These are phyloP conservation scores for Anoplius nigerrimus DNA, from an alignment of 2,888 invertebrate species.

Conservation along the genomic window DNA sequence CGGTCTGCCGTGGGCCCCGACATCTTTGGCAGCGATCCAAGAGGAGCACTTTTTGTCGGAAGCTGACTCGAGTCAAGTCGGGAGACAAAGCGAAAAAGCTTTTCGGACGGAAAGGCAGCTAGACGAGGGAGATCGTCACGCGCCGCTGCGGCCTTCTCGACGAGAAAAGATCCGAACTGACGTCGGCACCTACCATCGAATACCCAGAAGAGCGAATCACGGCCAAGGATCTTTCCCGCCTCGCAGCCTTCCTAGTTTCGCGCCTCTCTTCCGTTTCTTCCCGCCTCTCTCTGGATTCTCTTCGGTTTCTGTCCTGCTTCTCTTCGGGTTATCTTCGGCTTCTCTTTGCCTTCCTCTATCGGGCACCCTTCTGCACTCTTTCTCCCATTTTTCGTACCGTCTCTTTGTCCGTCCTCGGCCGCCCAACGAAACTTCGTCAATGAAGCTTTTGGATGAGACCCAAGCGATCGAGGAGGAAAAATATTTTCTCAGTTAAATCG, in stretches of 20 bases:
- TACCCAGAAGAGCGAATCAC: constrained; percentile 26
- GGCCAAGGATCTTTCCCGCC: constrained; percentile 18
- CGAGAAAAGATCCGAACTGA: constrained; percentile 21
- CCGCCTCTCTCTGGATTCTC: constrained; percentile 2
- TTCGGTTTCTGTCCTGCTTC: no score
- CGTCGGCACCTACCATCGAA: constrained; percentile 19
- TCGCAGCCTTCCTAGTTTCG: constrained; percentile 1
- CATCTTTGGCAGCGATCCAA: not conserved
- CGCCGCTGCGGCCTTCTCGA: constrained; percentile 2
- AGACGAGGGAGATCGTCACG: not conserved
- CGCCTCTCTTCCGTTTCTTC: constrained; percentile 9
- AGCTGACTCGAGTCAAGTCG: not conserved
- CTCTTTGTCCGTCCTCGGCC: not conserved
- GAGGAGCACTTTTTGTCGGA: not conserved
- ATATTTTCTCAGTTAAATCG: no score
- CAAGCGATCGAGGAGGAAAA: not conserved
- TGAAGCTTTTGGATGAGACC: not conserved
- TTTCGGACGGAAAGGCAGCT: not conserved
- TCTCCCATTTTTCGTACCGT: constrained; percentile 5
- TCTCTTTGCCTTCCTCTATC: no score
- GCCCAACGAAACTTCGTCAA: not conserved
- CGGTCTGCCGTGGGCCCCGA: not conserved
- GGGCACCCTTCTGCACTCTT: no score
- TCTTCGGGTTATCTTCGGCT: no score
- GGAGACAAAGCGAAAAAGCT: constrained; percentile 13